Percentiles rank a stretch among this genome's conserved stretches.
Conservation (phyloP, 2,113 vertebrate genomes). For the Rhinogobius similis region DNA sequence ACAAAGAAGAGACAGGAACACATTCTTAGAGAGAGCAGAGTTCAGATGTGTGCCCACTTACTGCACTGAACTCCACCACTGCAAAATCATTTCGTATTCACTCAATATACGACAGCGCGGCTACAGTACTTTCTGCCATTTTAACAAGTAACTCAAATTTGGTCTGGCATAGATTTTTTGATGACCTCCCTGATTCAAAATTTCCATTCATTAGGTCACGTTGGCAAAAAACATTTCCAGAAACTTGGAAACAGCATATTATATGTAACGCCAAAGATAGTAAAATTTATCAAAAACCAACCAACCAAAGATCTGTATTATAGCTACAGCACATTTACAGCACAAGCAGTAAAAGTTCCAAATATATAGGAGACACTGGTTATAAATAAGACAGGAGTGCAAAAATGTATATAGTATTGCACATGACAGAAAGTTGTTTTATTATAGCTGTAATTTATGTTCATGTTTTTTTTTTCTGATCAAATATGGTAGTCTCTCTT, state of each 20-base stretch:
- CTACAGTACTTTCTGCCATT: not conserved
- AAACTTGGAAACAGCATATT: not conserved
- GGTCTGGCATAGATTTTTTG: not conserved
- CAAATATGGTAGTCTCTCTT: not conserved
- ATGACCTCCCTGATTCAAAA: not conserved
- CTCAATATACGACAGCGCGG: not conserved
- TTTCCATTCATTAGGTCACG: not conserved
- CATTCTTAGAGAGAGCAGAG: conserved; percentile 22
- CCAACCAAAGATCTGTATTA: too few relatives aligned
- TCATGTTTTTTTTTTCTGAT: not conserved
- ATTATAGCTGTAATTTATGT: not conserved
- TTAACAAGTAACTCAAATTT: not conserved
- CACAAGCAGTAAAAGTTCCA: too few relatives aligned
- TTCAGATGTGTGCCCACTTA: conserved; percentile 30
- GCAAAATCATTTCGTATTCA: conserved; percentile 18
- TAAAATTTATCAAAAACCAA: too few relatives aligned
- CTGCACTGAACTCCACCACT: conserved; percentile 36
- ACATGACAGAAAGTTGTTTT: conserved; percentile 4
- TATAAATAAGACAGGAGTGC: conserved; percentile 13
- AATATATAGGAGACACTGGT: not conserved
- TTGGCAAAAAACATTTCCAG: not conserved
- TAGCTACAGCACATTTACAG: too few relatives aligned
- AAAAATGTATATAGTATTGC: conserved; percentile 16
- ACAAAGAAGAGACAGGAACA: conserved; percentile 21
- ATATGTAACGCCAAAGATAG: too few relatives aligned